These are phyloP conservation scores for Lepisosteus osseus DNA, from an alignment of 2,113 vertebrate species.

Conservation along the genomic window DNA sequence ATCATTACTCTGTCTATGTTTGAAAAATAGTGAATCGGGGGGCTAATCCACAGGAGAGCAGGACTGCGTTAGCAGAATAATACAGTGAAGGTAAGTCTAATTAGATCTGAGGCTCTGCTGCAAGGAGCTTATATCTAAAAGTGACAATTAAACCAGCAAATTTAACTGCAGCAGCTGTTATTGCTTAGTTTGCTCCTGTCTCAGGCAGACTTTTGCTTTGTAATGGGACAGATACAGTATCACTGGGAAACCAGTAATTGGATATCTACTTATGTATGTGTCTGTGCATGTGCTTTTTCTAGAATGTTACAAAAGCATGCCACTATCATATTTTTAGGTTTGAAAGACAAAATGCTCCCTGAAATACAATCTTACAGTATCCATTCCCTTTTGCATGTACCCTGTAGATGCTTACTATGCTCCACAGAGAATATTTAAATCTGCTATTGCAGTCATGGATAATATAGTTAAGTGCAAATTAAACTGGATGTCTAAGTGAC, in stretches of 20 bases:
- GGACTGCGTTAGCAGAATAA: too few species aligned
- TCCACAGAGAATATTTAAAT: background rate
- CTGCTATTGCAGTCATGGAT: background rate
- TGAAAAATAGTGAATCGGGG: too few species aligned
- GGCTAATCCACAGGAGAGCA: too few species aligned
- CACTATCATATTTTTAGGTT: too few species aligned
- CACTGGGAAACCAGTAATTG: slow-evolving; percentile 29
- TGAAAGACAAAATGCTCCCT: background rate
- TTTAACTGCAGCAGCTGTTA: too few species aligned
- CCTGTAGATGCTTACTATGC: background rate
- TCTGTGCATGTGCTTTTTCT: too few species aligned
- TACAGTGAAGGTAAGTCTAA: too few species aligned
- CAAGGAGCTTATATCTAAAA: too few species aligned
- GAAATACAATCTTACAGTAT: background rate
- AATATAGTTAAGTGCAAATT: background rate
- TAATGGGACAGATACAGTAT: slow-evolving; percentile 22
- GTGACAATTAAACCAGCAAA: too few species aligned
- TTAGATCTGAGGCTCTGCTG: too few species aligned
- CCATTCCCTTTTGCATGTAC: background rate
- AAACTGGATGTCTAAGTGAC: background rate
- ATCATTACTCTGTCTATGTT: too few species aligned
- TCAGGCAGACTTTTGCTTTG: slow-evolving; percentile 22
- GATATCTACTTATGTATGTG: slow-evolving; percentile 18
- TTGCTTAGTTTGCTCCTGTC: background rate
- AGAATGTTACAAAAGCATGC: too few species aligned